Percentiles rank a stretch among this genome's conserved stretches.
Conservation (phyloP, 2,888 invertebrate species). For the Phoronis australis region DNA sequence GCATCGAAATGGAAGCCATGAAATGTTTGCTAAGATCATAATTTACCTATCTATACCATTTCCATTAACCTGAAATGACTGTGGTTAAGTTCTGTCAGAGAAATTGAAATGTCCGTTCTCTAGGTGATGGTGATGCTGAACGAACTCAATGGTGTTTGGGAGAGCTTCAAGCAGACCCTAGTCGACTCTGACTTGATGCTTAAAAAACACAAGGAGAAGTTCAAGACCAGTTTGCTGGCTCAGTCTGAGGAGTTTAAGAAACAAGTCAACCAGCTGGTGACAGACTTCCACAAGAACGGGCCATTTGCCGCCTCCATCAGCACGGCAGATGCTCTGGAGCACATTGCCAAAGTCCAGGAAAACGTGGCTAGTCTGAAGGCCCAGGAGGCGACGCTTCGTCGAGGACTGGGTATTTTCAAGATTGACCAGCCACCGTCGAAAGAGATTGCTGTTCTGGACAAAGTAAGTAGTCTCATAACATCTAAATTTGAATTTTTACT, state of each 20-base stretch:
- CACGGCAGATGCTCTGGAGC: slow-evolving; percentile 44
- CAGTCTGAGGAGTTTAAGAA: slow-evolving; percentile 69
- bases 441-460: slow-evolving; percentile 48
- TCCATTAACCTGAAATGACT: no score
- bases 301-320: slow-evolving; percentile 39
- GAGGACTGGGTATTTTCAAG: slow-evolving; percentile 70
- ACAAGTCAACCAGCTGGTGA: slow-evolving; percentile 64
- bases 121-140: slow-evolving; percentile 39
- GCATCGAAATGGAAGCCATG: slow-evolving; percentile 9
- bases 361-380: slow-evolving; percentile 57
- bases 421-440: slow-evolving; percentile 65
- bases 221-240: slow-evolving; percentile 64
- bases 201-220: slow-evolving; percentile 62
- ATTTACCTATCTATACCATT: no score
- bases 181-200: slow-evolving; percentile 70
- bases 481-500: no score
- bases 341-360: slow-evolving; percentile 34
- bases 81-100: no score
- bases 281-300: slow-evolving; percentile 64
- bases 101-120: slow-evolving; percentile 1
- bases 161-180: slow-evolving; percentile 65
- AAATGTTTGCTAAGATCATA: no score
- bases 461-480: no score
- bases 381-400: slow-evolving; percentile 62
- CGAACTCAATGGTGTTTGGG: slow-evolving; percentile 64